Percentiles rank a stretch among this genome's conserved stretches.
Conservation (phyloP, 2,888 invertebrate genomes). For the Spodoptera exigua region DNA sequence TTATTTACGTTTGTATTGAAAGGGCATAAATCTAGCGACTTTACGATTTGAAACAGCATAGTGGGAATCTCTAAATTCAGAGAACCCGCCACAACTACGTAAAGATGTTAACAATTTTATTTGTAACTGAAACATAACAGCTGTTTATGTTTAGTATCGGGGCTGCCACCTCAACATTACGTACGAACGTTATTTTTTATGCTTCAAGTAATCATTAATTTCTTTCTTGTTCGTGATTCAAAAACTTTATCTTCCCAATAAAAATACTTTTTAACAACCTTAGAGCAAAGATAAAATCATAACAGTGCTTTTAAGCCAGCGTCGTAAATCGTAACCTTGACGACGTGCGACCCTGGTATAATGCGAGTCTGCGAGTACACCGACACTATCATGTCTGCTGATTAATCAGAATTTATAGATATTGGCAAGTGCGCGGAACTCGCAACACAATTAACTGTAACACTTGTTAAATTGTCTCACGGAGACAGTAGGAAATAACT, state of each 20-base stretch:
- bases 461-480: slow-evolving; percentile 79
- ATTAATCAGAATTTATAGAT: slow-evolving; percentile 81
- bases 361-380: slow-evolving; percentile 27
- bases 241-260: slow-evolving; percentile 46
- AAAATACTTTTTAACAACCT: slow-evolving; percentile 47
- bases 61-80: slow-evolving; percentile 58
- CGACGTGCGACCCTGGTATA: slow-evolving; percentile 59
- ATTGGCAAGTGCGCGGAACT: slow-evolving; percentile 78
- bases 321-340: slow-evolving; percentile 66
- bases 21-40: slow-evolving; percentile 57
- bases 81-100: slow-evolving; percentile 57
- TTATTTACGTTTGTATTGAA: slow-evolving; percentile 59
- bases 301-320: slow-evolving; percentile 54
- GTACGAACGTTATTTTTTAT: slow-evolving; percentile 38
- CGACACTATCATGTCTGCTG: slow-evolving; percentile 68
- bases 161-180: slow-evolving; percentile 47
- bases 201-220: slow-evolving; percentile 47
- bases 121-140: slow-evolving; percentile 62
- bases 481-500: slow-evolving; percentile 78
- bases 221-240: slow-evolving; percentile 22
- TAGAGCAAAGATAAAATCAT: slow-evolving; percentile 57
- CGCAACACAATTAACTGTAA: slow-evolving; percentile 75
- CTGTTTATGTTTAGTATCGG: slow-evolving; percentile 57
- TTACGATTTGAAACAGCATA: slow-evolving; percentile 56
- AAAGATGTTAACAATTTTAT: slow-evolving; percentile 62